Evolutionary conservation across 2,797 vertebrate species (phyloP).

Genomic region (Anabacerthia variegaticeps): DNA sequence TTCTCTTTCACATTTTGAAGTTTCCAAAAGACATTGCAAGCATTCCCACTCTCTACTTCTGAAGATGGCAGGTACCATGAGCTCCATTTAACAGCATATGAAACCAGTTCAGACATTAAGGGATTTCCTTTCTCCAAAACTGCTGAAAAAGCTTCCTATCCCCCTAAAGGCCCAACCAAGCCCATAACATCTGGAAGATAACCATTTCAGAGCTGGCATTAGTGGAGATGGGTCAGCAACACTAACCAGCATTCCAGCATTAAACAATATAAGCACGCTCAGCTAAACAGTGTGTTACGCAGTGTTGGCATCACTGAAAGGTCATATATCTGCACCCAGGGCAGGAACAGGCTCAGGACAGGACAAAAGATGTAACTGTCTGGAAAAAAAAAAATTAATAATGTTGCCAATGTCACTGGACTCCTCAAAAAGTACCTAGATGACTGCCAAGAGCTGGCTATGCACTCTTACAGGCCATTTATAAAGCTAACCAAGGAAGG

Average conservation of each 20-base stretch:
- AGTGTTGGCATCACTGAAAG: background rate
- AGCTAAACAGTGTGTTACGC: accelerated
- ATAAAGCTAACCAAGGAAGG: background rate
- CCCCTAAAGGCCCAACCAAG: background rate
- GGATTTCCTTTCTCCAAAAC: background rate
- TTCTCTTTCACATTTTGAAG: background rate
- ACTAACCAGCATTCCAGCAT: background rate
- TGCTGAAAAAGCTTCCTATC: background rate
- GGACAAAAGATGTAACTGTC: background rate
- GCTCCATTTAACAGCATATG: background rate
- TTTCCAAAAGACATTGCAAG: background rate
- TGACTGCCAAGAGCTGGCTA: background rate
- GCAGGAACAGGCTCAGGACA: background rate
- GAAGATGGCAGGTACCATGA: background rate
- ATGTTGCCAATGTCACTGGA: accelerated
- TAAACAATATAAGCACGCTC: background rate
- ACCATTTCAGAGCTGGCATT: background rate
- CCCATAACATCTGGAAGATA: background rate
- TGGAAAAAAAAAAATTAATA: background rate
- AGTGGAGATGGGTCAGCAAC: background rate
- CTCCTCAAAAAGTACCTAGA: background rate
- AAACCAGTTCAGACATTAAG: background rate
- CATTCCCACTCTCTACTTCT: background rate
- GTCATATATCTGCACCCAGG: accelerated
- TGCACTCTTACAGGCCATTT: background rate